Base-by-base conservation (phyloP, 2,888 invertebrate genomes). In the Lumbricus terrestris region DNA sequence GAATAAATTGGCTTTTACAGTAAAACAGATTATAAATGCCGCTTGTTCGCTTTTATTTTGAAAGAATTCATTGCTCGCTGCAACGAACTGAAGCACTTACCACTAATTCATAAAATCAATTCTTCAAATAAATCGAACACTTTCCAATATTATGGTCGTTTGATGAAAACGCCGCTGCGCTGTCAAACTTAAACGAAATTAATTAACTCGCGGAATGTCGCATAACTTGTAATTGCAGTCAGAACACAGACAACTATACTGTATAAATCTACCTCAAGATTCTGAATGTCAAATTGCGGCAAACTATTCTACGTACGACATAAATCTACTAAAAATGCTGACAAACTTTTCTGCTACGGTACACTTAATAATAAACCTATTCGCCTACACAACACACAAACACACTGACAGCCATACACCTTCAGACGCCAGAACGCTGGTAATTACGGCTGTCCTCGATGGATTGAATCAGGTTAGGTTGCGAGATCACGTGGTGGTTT, bases 71-170 rank as follows among this genome's bases (percentile, higher is more conserved):
- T n/a, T n/a, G n/a, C n/a, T 69, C 69, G 69, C n/a, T 29, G 29
- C n/a, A 69, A 69, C n/a, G 29, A 69, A n/a, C 69, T 0, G n/a
- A 69, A n/a, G 69, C 69, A 69, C 69, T 69, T n/a, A 69, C 69
- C 69, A 69, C 69, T n/a, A 69, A 69, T n/a, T 69, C 29, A 69
- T n/a, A 69, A n/a, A 69, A 69, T 11, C 69, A 69, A 69, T 69
- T 69, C 69, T 69, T 69, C 69, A 29, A 29, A 69, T 54, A 5
- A 54, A 23, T 23, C 54, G 13, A 54, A 54, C 2, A 23, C 54
- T n/a, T n/a, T 69, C 69, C 69, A 69, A 69, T 69, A 69, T 69
- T 69, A 69, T 69, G 69, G n/a, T 69, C 69, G 69, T 69, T n/a
- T 47, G 8, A n/a, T n/a, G 69, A 69, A 29, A n/a, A 16, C 69